These are phyloP conservation scores for Hydropotes inermis DNA, from an alignment of 2,113 vertebrate species.

Conservation along the genomic window DNA sequence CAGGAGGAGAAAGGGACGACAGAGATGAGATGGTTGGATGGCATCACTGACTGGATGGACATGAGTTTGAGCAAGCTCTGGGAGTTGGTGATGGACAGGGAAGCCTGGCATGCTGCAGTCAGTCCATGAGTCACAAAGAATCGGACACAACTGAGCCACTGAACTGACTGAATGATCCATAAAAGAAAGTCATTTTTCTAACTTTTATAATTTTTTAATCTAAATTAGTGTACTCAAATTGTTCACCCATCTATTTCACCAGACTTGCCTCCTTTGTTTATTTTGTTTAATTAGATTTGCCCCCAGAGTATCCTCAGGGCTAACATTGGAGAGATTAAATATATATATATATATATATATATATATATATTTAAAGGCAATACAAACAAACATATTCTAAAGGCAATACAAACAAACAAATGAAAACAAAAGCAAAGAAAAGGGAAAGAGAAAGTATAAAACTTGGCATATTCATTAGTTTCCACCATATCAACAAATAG, in stretches of 20 bases:
- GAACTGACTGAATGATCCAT: background rate
- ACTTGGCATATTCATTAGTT: background rate
- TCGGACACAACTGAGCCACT: background rate
- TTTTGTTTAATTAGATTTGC: conserved; percentile 52
- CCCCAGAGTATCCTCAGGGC: conserved; percentile 13
- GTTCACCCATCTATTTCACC: conserved; percentile 20
- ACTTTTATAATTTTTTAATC: background rate
- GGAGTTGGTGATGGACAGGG: background rate
- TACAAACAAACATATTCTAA: background rate
- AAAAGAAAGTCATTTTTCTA: conserved; percentile 48
- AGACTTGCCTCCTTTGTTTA: conserved; percentile 34
- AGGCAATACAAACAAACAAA: background rate
- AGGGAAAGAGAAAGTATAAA: background rate
- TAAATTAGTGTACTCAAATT: background rate
- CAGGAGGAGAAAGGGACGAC: background rate
- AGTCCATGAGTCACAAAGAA: background rate
- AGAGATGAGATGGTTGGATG: background rate
- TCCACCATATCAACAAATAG: background rate
- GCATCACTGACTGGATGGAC: background rate
- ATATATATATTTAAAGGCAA: too few species aligned
- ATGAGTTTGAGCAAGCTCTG: background rate
- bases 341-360: too few species aligned
- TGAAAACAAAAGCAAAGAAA: background rate
- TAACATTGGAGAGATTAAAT: background rate
- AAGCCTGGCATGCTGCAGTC: background rate